Base-by-base conservation (phyloP, 2,888 invertebrate genomes). In the Cenopis cana region DNA sequence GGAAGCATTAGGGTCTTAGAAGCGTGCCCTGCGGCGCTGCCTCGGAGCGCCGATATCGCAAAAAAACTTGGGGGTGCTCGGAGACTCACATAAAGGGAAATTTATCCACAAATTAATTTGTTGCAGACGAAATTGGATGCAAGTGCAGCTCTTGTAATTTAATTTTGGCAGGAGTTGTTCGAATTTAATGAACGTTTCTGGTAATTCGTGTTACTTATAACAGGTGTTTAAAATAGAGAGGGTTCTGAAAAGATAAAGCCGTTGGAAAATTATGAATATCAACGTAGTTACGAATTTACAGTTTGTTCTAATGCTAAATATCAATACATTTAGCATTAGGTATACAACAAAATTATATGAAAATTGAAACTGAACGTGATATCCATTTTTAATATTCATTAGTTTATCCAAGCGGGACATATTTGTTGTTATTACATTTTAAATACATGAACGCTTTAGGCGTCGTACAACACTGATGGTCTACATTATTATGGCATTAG, bases 91-190 rank as follows among this genome's bases (percentile, higher is more conserved):
- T 92, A 89, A 89, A 91, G 84, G 89, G 87, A 89, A 93, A 93
- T 92, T 92, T 93, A 91, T 93, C 89, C 88, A 84, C 89, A 91
- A 93, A 93, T 93, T 93, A 93, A 93, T 93, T 93, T 92, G 90
- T 84, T 85, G 78, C 84, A 55, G 52, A 41, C 17, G 65, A 70
- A 70, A 70, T 70, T 70, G 70, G 70, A 70, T 66, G 70, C 70
- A 70, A 65, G 54, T 70, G 54, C 64, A 69, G 59, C 56, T 69
- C 52, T 65, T 49, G 65, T 69, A 70, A 70, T 70, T 70, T 70
- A 70, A 70, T 70, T 70, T 66, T 38, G 41, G 46, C 14, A 55
- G 57, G 38, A 69, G 33, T 70, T 64, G 64, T 49, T 57, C 41
- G 49, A 33, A 61, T 52, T 9, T 62, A 20, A 20, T 20, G 10